phyloP scores from a whole-genome alignment of 2,113 vertebrate genomes.

The Albula glossodonta region DNA sequence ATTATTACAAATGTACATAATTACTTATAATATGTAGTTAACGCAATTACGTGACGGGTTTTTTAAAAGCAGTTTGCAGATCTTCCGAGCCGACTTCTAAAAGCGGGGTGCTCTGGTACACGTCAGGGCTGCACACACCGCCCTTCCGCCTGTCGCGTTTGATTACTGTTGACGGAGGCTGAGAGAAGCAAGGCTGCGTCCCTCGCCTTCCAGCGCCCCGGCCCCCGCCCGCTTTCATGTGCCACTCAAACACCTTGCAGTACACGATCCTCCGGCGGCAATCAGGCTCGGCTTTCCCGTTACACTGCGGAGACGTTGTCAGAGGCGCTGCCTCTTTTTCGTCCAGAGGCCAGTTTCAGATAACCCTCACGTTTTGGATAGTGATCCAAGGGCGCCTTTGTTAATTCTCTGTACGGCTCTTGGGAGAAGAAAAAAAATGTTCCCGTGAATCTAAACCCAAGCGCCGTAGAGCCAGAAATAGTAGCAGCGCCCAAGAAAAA shows the following conservation, averaged over 20 bases:
- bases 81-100: neutral
- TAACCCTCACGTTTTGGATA: too few relatives aligned
- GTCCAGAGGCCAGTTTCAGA: neutral
- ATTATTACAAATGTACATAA: neutral
- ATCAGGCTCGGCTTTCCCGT: neutral
- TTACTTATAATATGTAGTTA: neutral
- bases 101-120: neutral
- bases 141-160: neutral
- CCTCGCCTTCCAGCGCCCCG: neutral
- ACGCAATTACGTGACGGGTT: neutral
- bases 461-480: too few relatives aligned
- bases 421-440: too few relatives aligned
- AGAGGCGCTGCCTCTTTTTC: neutral
- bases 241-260: neutral
- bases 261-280: neutral
- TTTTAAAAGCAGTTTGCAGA: neutral
- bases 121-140: neutral
- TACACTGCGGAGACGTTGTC: neutral
- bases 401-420: too few relatives aligned
- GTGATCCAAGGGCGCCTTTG: too few relatives aligned
- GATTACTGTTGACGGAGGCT: neutral
- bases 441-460: too few relatives aligned
- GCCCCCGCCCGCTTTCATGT: neutral
- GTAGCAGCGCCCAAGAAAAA: too few relatives aligned
- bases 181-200: constrained; percentile 5